These are phyloP conservation scores for Lithobates pipiens DNA, from an alignment of 2,797 vertebrate genomes.

Conservation along the genomic window DNA sequence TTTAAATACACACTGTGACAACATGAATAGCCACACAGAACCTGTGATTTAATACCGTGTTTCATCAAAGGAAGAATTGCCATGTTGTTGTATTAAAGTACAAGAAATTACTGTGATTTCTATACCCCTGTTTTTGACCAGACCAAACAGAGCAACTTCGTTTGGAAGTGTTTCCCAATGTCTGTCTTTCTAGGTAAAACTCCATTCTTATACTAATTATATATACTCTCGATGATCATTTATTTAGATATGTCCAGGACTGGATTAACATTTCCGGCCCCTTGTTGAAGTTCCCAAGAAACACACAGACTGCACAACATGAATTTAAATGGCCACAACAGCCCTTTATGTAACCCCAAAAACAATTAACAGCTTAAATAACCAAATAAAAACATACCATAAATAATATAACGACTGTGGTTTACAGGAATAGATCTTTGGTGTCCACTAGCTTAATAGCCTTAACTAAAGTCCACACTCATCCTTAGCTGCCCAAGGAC, in stretches of 20 bases:
- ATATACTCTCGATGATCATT: background rate
- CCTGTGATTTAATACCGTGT: conserved; percentile 5
- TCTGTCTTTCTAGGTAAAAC: background rate
- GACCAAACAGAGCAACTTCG: background rate
- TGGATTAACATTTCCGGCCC: background rate
- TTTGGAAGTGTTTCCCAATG: background rate
- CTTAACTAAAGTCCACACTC: no score
- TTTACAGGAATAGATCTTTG: no score
- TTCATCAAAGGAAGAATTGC: conserved; percentile 1
- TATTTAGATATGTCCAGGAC: background rate
- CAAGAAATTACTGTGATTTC: background rate
- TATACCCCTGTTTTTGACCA: background rate
- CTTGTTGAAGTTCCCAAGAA: no score
- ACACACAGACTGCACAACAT: no score
- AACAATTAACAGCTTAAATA: no score
- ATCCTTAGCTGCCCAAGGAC: no score
- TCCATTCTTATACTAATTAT: background rate
- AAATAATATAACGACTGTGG: no score
- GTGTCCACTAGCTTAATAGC: no score
- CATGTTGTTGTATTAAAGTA: background rate
- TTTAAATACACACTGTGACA: conserved; percentile 10
- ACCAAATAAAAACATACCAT: no score
- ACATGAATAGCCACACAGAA: background rate
- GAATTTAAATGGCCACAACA: no score
- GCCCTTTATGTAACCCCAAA: no score